Evolutionary conservation across 2,797 vertebrate genomes (phyloP).

Genomic region (Tarsius wallacei): DNA sequence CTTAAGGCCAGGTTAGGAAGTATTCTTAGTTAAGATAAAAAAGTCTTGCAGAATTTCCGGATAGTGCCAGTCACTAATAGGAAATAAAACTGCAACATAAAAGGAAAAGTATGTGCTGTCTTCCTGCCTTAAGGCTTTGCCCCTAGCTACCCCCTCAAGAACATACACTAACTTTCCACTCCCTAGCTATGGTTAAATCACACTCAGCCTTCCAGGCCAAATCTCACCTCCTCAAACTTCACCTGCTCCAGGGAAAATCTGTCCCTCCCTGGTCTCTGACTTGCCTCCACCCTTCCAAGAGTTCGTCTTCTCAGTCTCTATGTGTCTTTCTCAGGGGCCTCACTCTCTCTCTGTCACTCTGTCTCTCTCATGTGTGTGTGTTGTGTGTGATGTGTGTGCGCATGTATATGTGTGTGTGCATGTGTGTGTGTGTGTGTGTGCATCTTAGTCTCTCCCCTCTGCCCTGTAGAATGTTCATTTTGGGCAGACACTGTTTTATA

Average conservation of each 20-base stretch:
- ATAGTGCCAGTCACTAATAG: background rate
- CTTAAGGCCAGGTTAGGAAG: background rate
- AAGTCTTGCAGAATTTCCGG: background rate
- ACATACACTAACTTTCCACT: background rate
- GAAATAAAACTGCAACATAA: background rate
- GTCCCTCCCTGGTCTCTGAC: background rate
- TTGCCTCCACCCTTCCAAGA: background rate
- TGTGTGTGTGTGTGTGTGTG: too few relatives aligned
- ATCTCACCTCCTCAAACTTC: background rate
- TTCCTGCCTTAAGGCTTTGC: background rate
- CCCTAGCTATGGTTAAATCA: background rate
- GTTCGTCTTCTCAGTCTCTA: background rate
- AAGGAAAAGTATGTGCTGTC: background rate
- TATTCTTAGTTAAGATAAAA: background rate
- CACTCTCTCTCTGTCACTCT: background rate
- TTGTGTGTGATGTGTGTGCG: too few relatives aligned
- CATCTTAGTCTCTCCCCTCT: background rate
- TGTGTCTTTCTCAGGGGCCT: rapidly evolving
- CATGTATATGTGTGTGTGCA: too few relatives aligned
- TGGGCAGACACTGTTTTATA: background rate
- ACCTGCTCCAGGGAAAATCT: background rate
- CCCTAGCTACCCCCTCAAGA: background rate
- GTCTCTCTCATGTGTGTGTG: too few relatives aligned
- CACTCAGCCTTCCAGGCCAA: background rate
- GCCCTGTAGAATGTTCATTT: background rate